phyloP scores from a whole-genome alignment of 2,113 vertebrate genomes.

The Meles meles region DNA sequence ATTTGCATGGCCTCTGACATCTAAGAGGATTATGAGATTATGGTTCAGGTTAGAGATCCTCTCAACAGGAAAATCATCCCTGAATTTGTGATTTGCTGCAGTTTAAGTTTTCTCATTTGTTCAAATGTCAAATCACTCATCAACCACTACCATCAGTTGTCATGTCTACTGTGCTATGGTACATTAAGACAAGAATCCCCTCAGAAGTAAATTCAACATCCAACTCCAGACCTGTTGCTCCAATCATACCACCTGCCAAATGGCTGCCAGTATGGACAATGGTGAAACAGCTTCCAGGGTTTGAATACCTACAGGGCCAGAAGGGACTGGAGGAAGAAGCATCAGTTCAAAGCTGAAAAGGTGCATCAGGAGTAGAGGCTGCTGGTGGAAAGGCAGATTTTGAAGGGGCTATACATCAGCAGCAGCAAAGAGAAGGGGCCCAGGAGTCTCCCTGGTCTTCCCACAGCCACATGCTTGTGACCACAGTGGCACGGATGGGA shows the following conservation, averaged over 20 bases:
- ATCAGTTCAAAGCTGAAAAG: conserved; percentile 87
- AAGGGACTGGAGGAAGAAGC: conserved; percentile 61
- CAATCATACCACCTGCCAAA: conserved; percentile 89
- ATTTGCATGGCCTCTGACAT: conserved; percentile 91
- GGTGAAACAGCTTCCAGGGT: conserved; percentile 60
- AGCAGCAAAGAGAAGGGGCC: conserved; percentile 83
- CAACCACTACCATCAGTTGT: conserved; percentile 89
- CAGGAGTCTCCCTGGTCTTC: conserved; percentile 82
- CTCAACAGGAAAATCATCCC: conserved; percentile 85
- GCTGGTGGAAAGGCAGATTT: conserved; percentile 78
- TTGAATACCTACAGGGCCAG: conserved; percentile 82
- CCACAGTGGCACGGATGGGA: background rate
- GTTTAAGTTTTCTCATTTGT: conserved; percentile 86
- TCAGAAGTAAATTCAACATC: conserved; percentile 92
- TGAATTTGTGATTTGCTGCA: conserved; percentile 88
- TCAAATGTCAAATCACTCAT: conserved; percentile 81
- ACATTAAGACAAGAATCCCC: conserved; percentile 90
- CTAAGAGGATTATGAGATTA: conserved; percentile 90
- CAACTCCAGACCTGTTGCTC: conserved; percentile 89
- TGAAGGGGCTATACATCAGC: conserved; percentile 85
- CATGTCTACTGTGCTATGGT: conserved; percentile 89
- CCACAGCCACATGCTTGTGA: conserved; percentile 79
- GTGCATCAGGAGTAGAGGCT: conserved; percentile 83
- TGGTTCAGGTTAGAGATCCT: conserved; percentile 87
- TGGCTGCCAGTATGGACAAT: conserved; percentile 85